Percentiles rank a stretch among this genome's conserved stretches.
phyloP scores from a whole-genome alignment of 2,797 vertebrate species.

The Columba guinea region DNA sequence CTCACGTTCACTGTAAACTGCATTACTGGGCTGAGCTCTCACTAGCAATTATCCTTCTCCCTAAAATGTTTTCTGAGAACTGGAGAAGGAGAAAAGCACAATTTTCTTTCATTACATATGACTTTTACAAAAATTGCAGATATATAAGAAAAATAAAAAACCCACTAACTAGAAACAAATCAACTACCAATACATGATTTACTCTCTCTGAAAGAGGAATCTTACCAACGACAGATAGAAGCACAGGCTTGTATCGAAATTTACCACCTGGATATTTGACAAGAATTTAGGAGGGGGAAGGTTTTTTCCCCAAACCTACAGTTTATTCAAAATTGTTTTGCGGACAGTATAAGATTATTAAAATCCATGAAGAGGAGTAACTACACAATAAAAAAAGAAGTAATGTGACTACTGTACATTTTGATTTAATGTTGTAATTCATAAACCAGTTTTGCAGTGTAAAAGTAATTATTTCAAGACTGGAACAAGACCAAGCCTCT shows the following conservation, averaged over 20 bases:
- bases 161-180: not conserved
- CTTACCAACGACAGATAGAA: not conserved
- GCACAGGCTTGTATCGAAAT: constrained; percentile 7
- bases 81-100: constrained; percentile 15
- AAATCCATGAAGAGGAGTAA: not conserved
- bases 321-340: not conserved
- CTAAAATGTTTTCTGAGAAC: constrained; percentile 22
- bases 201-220: not conserved
- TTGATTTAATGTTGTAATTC: constrained; percentile 27
- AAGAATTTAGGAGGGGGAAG: not conserved
- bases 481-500: constrained; percentile 39
- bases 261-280: constrained; percentile 4
- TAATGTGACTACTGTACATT: constrained; percentile 3
- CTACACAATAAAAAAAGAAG: constrained; percentile 35
- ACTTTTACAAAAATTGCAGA: constrained; percentile 26
- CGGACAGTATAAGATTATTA: not conserved
- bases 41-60: constrained; percentile 33
- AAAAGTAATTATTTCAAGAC: constrained; percentile 42
- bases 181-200: not conserved
- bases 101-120: constrained; percentile 52
- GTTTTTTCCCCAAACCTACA: not conserved
- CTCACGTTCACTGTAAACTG: not conserved
- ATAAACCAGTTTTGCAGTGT: constrained; percentile 12
- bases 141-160: not conserved
- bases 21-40: constrained; percentile 6